A percentile compares a stretch with the other conserved stretches of the same genome.
Conservation (phyloP, 2,888 invertebrate genomes). For the Venusia cambrica region DNA sequence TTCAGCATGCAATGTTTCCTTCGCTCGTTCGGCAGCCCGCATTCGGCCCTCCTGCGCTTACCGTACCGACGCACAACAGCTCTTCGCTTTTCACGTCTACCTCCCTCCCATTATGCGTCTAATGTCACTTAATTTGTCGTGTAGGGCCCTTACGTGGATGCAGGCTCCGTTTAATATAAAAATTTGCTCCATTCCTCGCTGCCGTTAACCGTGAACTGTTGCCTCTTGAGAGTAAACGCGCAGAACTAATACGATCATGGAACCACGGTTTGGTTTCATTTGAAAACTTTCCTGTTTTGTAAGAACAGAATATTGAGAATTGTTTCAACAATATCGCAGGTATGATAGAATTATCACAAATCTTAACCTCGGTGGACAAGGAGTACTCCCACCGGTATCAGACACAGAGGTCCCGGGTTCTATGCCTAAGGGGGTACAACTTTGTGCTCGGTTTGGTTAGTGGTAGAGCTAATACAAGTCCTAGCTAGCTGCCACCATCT, state of each 20-base stretch:
- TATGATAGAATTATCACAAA: too few relatives aligned
- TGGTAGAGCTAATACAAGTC: too few relatives aligned
- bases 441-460: too few relatives aligned
- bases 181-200: slow-evolving; percentile 65
- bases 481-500: too few relatives aligned
- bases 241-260: slow-evolving; percentile 72
- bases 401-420: too few relatives aligned
- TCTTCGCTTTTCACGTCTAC: slow-evolving; percentile 68
- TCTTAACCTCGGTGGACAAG: too few relatives aligned
- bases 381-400: too few relatives aligned
- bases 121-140: slow-evolving; percentile 80
- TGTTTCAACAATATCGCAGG: too few relatives aligned
- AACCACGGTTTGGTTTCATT: slow-evolving; percentile 53
- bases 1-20: slow-evolving; percentile 15
- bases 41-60: slow-evolving; percentile 47
- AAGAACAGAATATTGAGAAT: too few relatives aligned
- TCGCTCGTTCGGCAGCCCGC: slow-evolving; percentile 25
- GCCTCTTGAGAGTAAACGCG: slow-evolving; percentile 72
- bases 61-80: slow-evolving; percentile 60
- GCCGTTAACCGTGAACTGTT: slow-evolving; percentile 64
- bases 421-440: too few relatives aligned
- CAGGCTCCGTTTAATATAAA: slow-evolving; percentile 75
- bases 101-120: slow-evolving; percentile 72
- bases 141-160: slow-evolving; percentile 77
- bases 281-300: too few relatives aligned